These are phyloP conservation scores for Euzetes globulus DNA, from an alignment of 2,888 invertebrate genomes.

Conservation along the genomic window DNA sequence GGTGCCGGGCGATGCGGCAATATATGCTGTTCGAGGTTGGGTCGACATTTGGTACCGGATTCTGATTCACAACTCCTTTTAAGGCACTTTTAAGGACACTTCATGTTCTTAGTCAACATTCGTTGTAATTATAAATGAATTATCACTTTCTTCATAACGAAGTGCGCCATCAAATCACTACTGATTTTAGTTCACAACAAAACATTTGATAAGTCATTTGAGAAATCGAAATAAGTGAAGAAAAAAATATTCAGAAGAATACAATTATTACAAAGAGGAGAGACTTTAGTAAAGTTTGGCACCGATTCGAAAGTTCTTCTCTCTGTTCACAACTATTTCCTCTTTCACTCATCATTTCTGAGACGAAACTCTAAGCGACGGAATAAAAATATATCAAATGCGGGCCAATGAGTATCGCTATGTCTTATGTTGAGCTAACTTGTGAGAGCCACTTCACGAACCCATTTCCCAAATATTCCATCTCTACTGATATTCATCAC, in stretches of 20 bases:
- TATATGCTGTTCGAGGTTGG: neutral
- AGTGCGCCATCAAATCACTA: neutral
- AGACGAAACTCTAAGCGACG: slow-evolving; percentile 2
- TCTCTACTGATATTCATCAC: neutral
- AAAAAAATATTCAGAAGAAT: neutral
- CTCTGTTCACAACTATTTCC: neutral
- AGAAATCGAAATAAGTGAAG: neutral
- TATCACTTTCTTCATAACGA: neutral
- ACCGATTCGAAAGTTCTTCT: slow-evolving; percentile 1
- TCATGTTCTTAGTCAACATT: neutral
- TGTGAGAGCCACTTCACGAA: neutral
- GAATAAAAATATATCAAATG: slow-evolving; percentile 24
- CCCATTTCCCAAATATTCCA: neutral
- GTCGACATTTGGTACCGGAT: neutral
- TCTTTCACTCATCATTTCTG: slow-evolving; percentile 8
- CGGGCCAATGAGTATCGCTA: neutral
- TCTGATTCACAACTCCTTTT: neutral
- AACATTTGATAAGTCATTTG: neutral
- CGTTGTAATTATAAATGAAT: neutral
- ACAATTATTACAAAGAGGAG: neutral
- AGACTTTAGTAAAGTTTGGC: neutral
- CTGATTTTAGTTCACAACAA: neutral
- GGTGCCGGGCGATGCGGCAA: neutral
- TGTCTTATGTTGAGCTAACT: neutral
- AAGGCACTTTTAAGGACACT: neutral